Conservation (phyloP, 1,140 invertebrate genomes). For the Macrosteles quadrilineatus region DNA sequence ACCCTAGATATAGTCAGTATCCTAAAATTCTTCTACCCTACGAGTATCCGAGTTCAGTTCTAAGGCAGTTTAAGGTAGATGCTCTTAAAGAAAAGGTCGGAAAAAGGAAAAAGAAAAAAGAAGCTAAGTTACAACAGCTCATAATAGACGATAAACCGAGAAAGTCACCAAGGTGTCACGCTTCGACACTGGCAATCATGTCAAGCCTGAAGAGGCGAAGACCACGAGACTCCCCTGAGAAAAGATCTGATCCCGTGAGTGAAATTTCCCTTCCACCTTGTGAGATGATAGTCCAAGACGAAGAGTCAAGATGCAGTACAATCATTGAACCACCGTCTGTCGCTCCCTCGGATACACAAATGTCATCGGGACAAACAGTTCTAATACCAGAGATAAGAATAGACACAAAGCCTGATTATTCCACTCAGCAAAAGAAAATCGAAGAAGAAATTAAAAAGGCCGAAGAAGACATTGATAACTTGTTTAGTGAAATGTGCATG, state of each 20-base stretch:
- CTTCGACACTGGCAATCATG: conserved; percentile 79
- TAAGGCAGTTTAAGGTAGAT: background rate
- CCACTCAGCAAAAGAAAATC: background rate
- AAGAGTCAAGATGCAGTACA: conserved; percentile 25
- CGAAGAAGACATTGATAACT: conserved; percentile 6
- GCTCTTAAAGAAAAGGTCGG: background rate
- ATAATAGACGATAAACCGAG: conserved; percentile 63
- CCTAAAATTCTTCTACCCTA: conserved; percentile 70
- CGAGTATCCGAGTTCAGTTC: conserved; percentile 49
- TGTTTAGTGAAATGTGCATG: background rate
- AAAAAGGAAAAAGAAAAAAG: conserved; percentile 55
- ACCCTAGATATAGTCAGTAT: conserved; percentile 50
- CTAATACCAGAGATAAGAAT: conserved; percentile 15
- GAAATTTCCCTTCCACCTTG: background rate
- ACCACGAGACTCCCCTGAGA: conserved; percentile 18
- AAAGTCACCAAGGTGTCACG: conserved; percentile 83
- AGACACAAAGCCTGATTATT: background rate
- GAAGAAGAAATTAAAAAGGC: background rate
- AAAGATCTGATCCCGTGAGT: background rate
- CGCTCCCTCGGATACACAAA: background rate
- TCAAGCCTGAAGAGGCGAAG: conserved; percentile 56
- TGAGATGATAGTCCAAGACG: conserved; percentile 18
- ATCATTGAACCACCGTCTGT: background rate
- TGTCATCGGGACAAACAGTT: background rate
- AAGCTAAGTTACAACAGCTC: conserved; percentile 47